Evolutionary conservation across 2,113 vertebrate genomes (phyloP).

Genomic region (Ptilonorhynchus violaceus): DNA sequence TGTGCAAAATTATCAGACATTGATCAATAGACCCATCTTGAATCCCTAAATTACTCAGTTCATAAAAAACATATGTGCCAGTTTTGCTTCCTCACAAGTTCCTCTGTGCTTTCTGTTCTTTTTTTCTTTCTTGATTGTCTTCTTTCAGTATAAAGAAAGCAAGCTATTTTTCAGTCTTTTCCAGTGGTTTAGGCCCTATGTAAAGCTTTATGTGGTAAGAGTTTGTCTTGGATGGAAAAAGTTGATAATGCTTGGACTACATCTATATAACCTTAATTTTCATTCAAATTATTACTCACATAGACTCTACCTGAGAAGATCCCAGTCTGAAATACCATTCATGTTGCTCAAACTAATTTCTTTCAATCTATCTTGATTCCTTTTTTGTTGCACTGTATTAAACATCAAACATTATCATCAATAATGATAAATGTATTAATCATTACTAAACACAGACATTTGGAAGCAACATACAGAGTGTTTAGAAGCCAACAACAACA

Average conservation of each 20-base stretch:
- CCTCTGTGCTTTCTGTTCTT: background rate
- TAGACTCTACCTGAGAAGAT: background rate
- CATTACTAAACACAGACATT: too few relatives aligned
- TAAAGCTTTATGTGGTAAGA: background rate
- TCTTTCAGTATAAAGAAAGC: background rate
- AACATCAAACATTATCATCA: too few relatives aligned
- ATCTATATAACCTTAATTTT: background rate
- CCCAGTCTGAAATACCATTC: background rate
- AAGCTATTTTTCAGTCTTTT: background rate
- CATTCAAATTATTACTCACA: background rate
- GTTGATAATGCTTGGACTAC: background rate
- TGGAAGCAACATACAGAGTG: background rate
- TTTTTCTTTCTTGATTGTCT: background rate
- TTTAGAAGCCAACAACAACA: background rate
- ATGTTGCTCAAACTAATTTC: background rate
- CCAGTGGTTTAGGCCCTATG: accelerated
- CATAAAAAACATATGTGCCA: background rate
- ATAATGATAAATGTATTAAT: too few relatives aligned
- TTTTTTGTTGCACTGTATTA: background rate
- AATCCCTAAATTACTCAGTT: background rate
- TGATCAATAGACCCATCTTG: background rate
- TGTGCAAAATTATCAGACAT: background rate
- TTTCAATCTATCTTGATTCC: background rate
- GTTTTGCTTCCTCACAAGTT: background rate
- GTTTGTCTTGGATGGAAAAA: background rate